Evolutionary conservation across 2,888 invertebrate species (phyloP).

Genomic region (Xestia xanthographa): DNA sequence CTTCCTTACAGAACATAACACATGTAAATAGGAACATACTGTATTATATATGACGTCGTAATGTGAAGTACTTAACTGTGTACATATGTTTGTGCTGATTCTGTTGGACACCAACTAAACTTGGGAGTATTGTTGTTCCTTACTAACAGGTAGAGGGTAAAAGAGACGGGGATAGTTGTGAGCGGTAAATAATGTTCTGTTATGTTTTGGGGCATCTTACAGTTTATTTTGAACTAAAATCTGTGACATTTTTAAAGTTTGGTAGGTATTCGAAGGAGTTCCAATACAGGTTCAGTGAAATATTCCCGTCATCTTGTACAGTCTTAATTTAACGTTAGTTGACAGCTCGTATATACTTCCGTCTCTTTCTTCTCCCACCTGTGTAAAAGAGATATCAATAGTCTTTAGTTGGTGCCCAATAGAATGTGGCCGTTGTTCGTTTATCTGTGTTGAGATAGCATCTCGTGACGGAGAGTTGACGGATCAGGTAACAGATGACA

Average conservation of each 20-base stretch:
- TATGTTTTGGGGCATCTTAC: neutral
- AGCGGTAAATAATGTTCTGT: neutral
- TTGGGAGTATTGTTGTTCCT: conserved; percentile 21
- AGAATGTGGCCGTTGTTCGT: conserved; percentile 45
- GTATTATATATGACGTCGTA: conserved; percentile 44
- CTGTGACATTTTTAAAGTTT: neutral
- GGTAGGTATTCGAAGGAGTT: neutral
- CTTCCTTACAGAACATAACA: conserved; percentile 51
- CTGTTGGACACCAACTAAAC: conserved; percentile 22
- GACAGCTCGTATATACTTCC: neutral
- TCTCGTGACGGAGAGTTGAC: conserved; percentile 35
- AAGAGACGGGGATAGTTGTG: neutral
- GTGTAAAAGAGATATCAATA: conserved; percentile 13
- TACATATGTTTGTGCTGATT: conserved; percentile 41
- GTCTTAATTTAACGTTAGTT: neutral
- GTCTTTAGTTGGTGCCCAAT: conserved; percentile 4
- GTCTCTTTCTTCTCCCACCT: neutral
- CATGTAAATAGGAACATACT: conserved; percentile 56
- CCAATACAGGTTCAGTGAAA: neutral
- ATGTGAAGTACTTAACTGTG: conserved; percentile 47
- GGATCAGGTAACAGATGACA: conserved; percentile 51
- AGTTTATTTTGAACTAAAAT: neutral
- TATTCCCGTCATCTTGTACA: neutral
- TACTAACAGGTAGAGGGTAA: conserved; percentile 7
- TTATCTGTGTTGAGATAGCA: conserved; percentile 48